Percentiles rank a stretch among this genome's conserved stretches.
Conservation (phyloP, 1,140 invertebrate species). For the Drosophila tristis region DNA sequence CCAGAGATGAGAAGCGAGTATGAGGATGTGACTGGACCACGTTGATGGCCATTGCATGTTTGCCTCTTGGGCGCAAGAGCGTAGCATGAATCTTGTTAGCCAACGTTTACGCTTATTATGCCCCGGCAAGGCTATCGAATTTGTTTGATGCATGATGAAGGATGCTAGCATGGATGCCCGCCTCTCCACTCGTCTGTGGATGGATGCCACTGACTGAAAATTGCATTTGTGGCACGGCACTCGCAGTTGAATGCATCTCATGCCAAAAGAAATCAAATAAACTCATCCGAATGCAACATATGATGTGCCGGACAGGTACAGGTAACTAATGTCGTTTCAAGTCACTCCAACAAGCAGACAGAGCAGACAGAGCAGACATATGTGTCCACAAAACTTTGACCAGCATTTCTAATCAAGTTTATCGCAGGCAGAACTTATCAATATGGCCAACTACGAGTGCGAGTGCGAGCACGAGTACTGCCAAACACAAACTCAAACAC, state of each 20-base stretch:
- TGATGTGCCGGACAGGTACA: slow-evolving; percentile 17
- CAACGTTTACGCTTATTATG: slow-evolving; percentile 83
- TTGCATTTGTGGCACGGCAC: slow-evolving; percentile 79
- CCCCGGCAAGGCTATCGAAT: slow-evolving; percentile 77
- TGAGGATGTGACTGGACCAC: slow-evolving; percentile 38
- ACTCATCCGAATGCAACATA: slow-evolving; percentile 43
- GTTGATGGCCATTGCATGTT: slow-evolving; percentile 80
- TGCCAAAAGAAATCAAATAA: slow-evolving; percentile 71
- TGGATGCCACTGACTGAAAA: slow-evolving; percentile 48
- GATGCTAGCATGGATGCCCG: background rate
- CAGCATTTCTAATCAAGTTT: slow-evolving; percentile 64
- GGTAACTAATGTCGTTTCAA: slow-evolving; percentile 25
- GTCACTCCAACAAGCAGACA: slow-evolving; percentile 1
- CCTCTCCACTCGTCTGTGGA: background rate
- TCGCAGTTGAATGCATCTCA: slow-evolving; percentile 71
- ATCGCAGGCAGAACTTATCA: slow-evolving; percentile 61
- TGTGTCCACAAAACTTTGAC: slow-evolving; percentile 50
- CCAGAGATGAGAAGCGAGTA: slow-evolving; percentile 8
- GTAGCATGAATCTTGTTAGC: slow-evolving; percentile 81
- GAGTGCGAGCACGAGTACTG: background rate
- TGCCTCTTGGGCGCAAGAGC: slow-evolving; percentile 77
- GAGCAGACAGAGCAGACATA: slow-evolving; percentile 5
- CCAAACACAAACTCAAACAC: slow-evolving; percentile 61
- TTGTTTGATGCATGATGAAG: slow-evolving; percentile 69
- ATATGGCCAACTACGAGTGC: slow-evolving; percentile 61